Base-by-base conservation (phyloP, 2,113 vertebrate species). In the Phaethon lepturus region DNA sequence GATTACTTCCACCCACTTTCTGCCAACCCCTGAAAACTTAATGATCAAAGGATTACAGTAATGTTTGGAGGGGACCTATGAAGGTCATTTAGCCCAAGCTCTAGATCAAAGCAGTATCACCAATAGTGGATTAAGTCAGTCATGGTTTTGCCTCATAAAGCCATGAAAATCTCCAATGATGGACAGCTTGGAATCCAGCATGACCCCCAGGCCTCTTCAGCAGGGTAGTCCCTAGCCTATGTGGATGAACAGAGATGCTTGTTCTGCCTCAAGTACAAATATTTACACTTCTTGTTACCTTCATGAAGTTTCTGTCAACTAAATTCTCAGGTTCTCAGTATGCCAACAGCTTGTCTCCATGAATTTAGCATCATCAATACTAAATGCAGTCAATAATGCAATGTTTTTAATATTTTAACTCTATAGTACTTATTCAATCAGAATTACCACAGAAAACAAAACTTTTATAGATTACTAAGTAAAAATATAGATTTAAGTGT, bases 1-100 rank as follows among this genome's bases (percentile, higher is more conserved):
- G 8, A n/a, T 20, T 42, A 14, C 10, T 33, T 71, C 25, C 10
- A n/a, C 3, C 1, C 2, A 1, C 2, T 73, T 91, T 38, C 22
- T 76, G 35, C 10, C 0, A 0, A 9, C 3, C 6, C 5, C 6
- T 50, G 11, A 67, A 90, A 74, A 26, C 5, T 26, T 69, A 49
- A 15, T 26, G 16, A 15, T 76, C 17, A 8, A 20, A 58, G 9
- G 33, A 62, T 68, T 58, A 52, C 13, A 53, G 11, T 45, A 52
- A 33, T 33, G 5, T 38, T 84, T 79, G 38, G 22, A 75, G 59
- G 17, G 9, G 9, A 77, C 4, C 19, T 53, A 59, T 33, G 29
- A 64, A 81, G 1, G 28, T 62, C 13, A 13, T 88, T 86, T 72
- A 55, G 8, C 66, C 13, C 10, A 63, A 64, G 8, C 6, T 59